phyloP scores from a whole-genome alignment of 2,113 vertebrate species.

The Falco punctatus region DNA sequence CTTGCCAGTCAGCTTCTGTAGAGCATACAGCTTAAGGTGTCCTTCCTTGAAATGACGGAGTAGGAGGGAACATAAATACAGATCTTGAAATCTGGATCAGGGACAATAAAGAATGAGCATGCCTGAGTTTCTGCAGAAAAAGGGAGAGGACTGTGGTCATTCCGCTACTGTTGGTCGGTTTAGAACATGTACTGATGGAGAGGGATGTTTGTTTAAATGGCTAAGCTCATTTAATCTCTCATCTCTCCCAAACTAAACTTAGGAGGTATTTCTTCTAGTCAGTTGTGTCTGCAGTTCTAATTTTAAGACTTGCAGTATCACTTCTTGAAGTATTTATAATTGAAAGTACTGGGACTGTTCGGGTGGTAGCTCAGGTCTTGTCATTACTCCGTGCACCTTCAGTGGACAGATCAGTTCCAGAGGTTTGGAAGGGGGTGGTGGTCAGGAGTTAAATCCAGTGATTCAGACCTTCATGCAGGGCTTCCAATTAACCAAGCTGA shows the following conservation, averaged over 20 bases:
- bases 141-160: not conserved
- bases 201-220: not conserved
- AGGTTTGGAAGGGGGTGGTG: not conserved
- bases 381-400: not conserved
- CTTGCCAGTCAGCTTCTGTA: not conserved
- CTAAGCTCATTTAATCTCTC: not conserved
- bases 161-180: not conserved
- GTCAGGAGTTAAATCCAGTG: not conserved
- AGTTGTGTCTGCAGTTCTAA: not conserved
- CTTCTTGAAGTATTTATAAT: not conserved
- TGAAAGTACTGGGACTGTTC: not conserved
- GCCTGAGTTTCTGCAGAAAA: not conserved
- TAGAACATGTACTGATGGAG: not conserved
- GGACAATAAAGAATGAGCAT: not conserved
- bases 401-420: not conserved
- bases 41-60: not conserved
- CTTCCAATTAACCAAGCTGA: not conserved
- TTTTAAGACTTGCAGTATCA: not conserved
- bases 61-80: not conserved
- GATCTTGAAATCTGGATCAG: not conserved
- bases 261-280: not conserved
- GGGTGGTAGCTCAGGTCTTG: not conserved
- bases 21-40: not conserved
- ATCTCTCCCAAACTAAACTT: not conserved
- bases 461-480: not conserved